Evolutionary conservation across 2,113 vertebrate species (phyloP), one percentile per base, ranked within the genome.

Genomic region (Alectura lathami): DNA sequence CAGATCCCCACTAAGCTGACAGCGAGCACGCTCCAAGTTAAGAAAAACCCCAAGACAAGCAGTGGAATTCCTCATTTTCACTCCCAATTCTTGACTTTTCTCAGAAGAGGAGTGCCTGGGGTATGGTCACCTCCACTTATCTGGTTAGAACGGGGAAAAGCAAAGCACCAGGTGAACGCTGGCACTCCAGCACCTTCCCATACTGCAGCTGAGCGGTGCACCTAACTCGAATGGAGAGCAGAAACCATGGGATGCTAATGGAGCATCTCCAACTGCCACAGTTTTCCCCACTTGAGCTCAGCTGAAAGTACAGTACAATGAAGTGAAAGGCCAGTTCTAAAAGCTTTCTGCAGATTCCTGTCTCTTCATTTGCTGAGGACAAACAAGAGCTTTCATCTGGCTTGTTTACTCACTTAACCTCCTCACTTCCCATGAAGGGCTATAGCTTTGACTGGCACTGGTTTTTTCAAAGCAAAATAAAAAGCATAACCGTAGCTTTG

Each of bases 311-410:
- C 69, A 84, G 89, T n/a, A 57, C 76, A 91, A 62, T 27, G 17
- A 93, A 72, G 56, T 17, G 66, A 82, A 91, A 79, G 89, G 86
- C n/a, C 77, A 54, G 45, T 69, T 87, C 62, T 79, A 68, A 96
- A 87, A 79, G 89, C 91, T 88, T 91, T 60, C 51, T 36, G 1
- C 59, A 69, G 84, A 89, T 87, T 60, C 77, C 81, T 62, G 78
- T 79, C 93, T 89, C 73, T 63, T 89, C 86, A 78, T 83, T 88
- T 89, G 70, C 91, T 75, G 9, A 88, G 81, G 91, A 56, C 94
- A 92, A 90, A 89, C 74, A 89, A 56, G 64, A 79, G 89, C 93
- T 94, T 95, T 94, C 89, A 94, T 93, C 84, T 85, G 9, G 6
- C 69, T 64, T 94, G 82, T 95, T 95, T 94, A 83, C 78, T 89